Evolutionary conservation across 2,888 invertebrate genomes (phyloP).

Genomic region (Drosophila putrida): DNA sequence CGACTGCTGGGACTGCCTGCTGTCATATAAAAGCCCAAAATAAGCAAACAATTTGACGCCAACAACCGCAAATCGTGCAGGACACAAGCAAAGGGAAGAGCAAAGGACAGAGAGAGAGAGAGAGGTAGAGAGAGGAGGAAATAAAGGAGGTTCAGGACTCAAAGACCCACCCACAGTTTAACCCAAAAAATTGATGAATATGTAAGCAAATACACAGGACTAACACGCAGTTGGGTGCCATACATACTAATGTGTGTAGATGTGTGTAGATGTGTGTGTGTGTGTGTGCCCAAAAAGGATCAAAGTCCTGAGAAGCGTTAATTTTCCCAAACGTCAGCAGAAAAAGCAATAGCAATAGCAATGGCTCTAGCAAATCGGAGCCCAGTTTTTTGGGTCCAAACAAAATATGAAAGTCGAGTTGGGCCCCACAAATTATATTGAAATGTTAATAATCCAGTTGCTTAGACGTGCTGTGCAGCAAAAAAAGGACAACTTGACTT

Average conservation of each 20-base stretch:
- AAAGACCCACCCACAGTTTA: slow-evolving; percentile 66
- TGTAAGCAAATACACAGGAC: slow-evolving; percentile 75
- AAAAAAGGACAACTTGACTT: slow-evolving; percentile 71
- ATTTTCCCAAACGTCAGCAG: slow-evolving; percentile 77
- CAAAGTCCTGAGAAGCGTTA: slow-evolving; percentile 78
- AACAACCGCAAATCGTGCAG: slow-evolving; percentile 76
- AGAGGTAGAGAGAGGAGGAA: background rate
- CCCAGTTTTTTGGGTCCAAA: slow-evolving; percentile 38
- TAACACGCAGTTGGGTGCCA: slow-evolving; percentile 60
- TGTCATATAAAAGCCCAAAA: slow-evolving; percentile 74
- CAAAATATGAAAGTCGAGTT: slow-evolving; percentile 56
- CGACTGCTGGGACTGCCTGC: slow-evolving; percentile 74
- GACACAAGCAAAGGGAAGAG: slow-evolving; percentile 1
- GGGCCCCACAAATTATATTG: slow-evolving; percentile 73
- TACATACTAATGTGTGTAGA: slow-evolving; percentile 44
- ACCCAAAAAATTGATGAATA: slow-evolving; percentile 79
- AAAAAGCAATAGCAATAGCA: slow-evolving; percentile 44
- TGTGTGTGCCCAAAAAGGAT: slow-evolving; percentile 64
- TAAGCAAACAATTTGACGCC: slow-evolving; percentile 79
- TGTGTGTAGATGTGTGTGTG: slow-evolving; percentile 6
- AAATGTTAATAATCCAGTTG: slow-evolving; percentile 83
- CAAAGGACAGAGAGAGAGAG: background rate
- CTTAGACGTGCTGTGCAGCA: slow-evolving; percentile 70
- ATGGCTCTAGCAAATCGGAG: slow-evolving; percentile 59
- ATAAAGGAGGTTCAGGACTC: background rate